Percentiles rank a stretch among this genome's conserved stretches.
These are phyloP conservation scores for Psilanteris sp. DNA, from an alignment of 1,140 invertebrate species.

Conservation along the genomic window DNA sequence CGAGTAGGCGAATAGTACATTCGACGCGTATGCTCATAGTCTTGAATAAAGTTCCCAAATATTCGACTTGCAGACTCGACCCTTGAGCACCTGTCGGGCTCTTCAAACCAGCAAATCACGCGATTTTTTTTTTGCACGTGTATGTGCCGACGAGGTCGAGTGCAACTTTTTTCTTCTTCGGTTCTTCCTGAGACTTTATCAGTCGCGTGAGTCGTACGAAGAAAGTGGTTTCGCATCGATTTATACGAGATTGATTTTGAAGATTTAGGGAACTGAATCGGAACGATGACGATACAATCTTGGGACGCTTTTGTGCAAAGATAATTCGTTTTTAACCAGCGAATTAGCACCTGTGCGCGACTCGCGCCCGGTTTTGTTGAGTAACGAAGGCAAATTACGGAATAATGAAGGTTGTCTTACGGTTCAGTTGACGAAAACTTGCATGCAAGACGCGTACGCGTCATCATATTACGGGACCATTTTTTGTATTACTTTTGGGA, in stretches of 20 bases:
- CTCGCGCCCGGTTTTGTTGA: background rate
- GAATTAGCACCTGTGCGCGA: conserved; percentile 4
- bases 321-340: conserved; percentile 35
- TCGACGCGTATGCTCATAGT: conserved; percentile 11
- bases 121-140: conserved; percentile 70
- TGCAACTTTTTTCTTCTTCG: conserved; percentile 61
- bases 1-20: conserved; percentile 19
- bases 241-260: conserved; percentile 47
- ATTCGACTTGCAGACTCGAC: conserved; percentile 45
- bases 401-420: no score
- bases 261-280: conserved; percentile 42
- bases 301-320: conserved; percentile 7
- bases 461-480: no score
- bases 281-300: conserved; percentile 47
- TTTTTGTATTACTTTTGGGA: no score
- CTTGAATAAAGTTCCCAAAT: conserved; percentile 25
- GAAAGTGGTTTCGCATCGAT: conserved; percentile 44
- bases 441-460: no score
- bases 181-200: conserved; percentile 49
- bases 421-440: no score
- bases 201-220: conserved; percentile 36
- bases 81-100: conserved; percentile 62
- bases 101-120: conserved; percentile 69
- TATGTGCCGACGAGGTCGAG: conserved; percentile 65
- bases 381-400: no score